A percentile compares a stretch with the other conserved stretches of the same genome.
Evolutionary conservation across 2,888 invertebrate species (phyloP).

Genomic region (Chymomyza amoena): DNA sequence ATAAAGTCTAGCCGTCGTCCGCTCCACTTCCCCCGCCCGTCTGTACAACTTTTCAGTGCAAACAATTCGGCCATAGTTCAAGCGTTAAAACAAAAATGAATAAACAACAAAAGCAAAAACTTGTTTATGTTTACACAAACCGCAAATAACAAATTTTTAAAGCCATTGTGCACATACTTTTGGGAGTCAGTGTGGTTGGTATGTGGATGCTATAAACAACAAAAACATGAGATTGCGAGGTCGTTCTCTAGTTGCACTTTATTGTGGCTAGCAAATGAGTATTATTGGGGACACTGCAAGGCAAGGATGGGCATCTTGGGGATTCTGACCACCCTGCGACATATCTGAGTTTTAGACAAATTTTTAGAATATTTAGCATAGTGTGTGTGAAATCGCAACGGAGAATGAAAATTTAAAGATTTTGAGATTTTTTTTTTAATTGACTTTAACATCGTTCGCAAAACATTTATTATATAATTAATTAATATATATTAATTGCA

Average conservation of each 20-base stretch:
- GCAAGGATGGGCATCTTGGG: too few relatives aligned
- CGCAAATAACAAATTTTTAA: neutral
- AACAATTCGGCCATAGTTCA: neutral
- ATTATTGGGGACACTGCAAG: neutral
- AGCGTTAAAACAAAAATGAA: neutral
- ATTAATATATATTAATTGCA: too few relatives aligned
- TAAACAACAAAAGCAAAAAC: neutral
- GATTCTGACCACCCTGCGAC: too few relatives aligned
- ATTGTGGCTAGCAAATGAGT: neutral
- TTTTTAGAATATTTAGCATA: too few relatives aligned
- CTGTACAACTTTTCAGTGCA: neutral
- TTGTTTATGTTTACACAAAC: neutral
- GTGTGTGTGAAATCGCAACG: too few relatives aligned
- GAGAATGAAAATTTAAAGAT: too few relatives aligned
- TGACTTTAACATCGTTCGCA: too few relatives aligned
- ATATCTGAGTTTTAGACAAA: too few relatives aligned
- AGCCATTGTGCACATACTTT: neutral
- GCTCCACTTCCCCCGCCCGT: constrained; percentile 35
- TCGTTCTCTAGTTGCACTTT: neutral
- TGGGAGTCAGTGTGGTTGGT: neutral
- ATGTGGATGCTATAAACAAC: neutral
- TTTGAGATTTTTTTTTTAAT: too few relatives aligned
- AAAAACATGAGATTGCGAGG: neutral
- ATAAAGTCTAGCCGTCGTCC: constrained; percentile 64
- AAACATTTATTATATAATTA: too few relatives aligned